phyloP scores from a whole-genome alignment of 2,797 vertebrate genomes.

The Parauchenoglanis ngamensis region DNA sequence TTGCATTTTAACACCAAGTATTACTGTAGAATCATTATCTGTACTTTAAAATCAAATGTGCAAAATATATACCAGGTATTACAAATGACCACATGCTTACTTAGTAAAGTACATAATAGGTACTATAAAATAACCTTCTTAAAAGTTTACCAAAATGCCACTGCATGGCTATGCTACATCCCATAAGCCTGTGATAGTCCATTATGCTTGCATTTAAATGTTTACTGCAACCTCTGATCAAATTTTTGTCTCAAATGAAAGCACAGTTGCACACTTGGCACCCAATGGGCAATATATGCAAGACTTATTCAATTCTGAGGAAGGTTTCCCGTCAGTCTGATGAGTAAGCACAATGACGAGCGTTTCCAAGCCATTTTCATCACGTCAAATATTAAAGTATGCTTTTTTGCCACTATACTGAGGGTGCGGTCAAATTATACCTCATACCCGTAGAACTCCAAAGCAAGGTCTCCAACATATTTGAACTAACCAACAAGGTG shows the following conservation, averaged over 20 bases:
- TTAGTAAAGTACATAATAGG: neutral
- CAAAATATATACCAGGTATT: neutral
- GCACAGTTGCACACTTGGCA: neutral
- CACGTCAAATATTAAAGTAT: conserved; percentile 2
- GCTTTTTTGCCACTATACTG: neutral
- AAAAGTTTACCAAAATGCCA: neutral
- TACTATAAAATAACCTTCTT: neutral
- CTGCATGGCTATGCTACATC: neutral
- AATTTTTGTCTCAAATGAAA: neutral
- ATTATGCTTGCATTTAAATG: neutral
- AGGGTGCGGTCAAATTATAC: neutral
- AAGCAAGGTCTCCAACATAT: neutral
- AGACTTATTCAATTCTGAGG: neutral
- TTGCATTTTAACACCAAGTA: neutral
- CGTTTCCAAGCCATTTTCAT: conserved; percentile 29
- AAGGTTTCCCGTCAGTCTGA: conserved; percentile 4
- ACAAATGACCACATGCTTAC: neutral
- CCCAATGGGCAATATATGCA: neutral
- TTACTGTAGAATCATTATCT: neutral
- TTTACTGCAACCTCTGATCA: neutral
- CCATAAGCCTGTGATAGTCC: neutral
- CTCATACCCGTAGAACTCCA: neutral
- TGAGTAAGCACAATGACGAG: conserved; percentile 11
- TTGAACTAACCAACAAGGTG: neutral
- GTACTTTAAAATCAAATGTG: neutral